phyloP scores from a whole-genome alignment of 2,797 vertebrate species.

The Phrynocephalus forsythii region DNA sequence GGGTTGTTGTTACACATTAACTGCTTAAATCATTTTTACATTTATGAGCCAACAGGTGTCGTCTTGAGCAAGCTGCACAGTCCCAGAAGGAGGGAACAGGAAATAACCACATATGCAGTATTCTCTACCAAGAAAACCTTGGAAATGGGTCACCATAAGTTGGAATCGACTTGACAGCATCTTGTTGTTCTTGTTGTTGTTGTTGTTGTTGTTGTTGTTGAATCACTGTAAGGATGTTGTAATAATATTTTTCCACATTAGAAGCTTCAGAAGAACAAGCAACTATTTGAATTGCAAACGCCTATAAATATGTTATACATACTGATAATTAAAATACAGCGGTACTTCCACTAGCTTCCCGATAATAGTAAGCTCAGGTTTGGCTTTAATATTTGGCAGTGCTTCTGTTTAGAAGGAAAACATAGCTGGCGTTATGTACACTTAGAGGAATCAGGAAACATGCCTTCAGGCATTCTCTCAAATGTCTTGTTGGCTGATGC shows the following conservation, averaged over 20 bases:
- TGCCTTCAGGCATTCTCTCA: slow-evolving; percentile 35
- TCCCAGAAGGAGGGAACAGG: too few relatives aligned
- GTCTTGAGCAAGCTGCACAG: too few relatives aligned
- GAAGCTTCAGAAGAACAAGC: background rate
- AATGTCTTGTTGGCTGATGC: slow-evolving; percentile 57
- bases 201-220: too few relatives aligned
- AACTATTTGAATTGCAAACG: slow-evolving; percentile 13
- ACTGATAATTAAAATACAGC: slow-evolving; percentile 26
- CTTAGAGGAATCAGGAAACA: slow-evolving; percentile 33
- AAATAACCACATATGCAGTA: too few relatives aligned
- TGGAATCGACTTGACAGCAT: too few relatives aligned
- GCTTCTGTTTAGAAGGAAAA: slow-evolving; percentile 33
- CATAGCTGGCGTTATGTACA: slow-evolving; percentile 25
- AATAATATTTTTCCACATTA: background rate
- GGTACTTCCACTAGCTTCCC: slow-evolving; percentile 30
- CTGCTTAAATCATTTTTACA: slow-evolving; percentile 51
- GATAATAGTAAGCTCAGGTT: slow-evolving; percentile 27
- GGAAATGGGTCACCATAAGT: too few relatives aligned
- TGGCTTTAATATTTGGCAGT: slow-evolving; percentile 19
- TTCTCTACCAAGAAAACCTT: too few relatives aligned
- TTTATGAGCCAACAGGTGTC: slow-evolving; percentile 8
- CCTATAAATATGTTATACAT: slow-evolving; percentile 48
- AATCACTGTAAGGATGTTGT: slow-evolving; percentile 23
- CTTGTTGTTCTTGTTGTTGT: too few relatives aligned
- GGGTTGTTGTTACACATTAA: background rate